Conservation (phyloP, 1,140 invertebrate species). For the Hetaerina americana region DNA sequence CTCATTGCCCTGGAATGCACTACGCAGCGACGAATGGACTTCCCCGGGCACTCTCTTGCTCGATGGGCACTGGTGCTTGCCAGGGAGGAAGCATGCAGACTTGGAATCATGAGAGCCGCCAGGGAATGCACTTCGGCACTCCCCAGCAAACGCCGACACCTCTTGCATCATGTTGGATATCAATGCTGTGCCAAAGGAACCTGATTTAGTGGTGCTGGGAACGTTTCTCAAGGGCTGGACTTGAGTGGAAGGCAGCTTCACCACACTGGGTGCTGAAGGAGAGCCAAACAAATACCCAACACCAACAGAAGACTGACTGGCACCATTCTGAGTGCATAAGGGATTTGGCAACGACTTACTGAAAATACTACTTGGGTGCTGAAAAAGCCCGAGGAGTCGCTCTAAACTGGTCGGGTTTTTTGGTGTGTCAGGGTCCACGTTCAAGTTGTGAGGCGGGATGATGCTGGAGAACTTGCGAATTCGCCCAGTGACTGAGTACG, state of each 20-base stretch:
- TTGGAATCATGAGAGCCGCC: too few relatives aligned
- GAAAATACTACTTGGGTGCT: slow-evolving; percentile 20
- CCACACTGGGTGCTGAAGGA: neutral
- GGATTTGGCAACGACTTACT: neutral
- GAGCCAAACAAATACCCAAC: neutral
- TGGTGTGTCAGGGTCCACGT: neutral
- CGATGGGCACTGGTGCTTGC: too few relatives aligned
- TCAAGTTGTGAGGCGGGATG: neutral
- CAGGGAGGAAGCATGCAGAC: too few relatives aligned
- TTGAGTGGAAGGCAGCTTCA: neutral
- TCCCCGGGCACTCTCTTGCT: too few relatives aligned
- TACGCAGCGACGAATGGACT: too few relatives aligned
- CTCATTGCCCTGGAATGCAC: too few relatives aligned
- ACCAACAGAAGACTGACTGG: neutral
- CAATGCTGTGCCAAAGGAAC: neutral
- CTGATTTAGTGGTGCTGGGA: neutral
- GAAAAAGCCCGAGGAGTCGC: slow-evolving; percentile 22
- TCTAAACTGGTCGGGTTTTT: slow-evolving; percentile 18
- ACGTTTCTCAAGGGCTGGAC: neutral
- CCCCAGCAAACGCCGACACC: too few relatives aligned
- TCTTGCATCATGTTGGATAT: neutral
- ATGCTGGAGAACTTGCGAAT: neutral
- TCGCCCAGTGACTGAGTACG: neutral
- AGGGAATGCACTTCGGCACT: too few relatives aligned
- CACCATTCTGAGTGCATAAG: neutral